A percentile compares a stretch with the other conserved stretches of the same genome.
Conservation (phyloP, 2,113 vertebrate genomes). For the Nettapus auritus region DNA sequence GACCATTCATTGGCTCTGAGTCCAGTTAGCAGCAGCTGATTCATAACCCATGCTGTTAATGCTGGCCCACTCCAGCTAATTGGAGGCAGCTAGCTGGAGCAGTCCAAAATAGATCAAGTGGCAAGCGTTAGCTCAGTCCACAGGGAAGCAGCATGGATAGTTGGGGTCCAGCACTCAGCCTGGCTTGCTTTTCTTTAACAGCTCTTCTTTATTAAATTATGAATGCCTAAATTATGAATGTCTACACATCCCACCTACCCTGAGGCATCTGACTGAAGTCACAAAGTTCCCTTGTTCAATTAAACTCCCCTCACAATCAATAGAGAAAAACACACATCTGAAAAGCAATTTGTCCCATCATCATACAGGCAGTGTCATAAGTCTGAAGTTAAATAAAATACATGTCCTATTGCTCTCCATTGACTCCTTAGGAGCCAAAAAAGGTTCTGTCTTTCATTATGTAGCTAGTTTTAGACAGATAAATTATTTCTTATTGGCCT, state of each 20-base stretch:
- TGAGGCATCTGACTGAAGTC: not conserved
- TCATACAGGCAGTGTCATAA: not conserved
- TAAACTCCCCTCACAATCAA: not conserved
- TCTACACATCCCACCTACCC: not conserved
- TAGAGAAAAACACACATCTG: not conserved
- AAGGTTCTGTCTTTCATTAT: not conserved
- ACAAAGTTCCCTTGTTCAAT: not conserved
- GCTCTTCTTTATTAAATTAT: not conserved
- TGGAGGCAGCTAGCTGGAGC: not conserved
- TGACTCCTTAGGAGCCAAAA: not conserved
- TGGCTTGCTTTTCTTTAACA: not conserved
- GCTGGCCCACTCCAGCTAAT: not conserved
- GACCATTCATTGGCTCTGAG: not conserved
- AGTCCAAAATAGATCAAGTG: not conserved
- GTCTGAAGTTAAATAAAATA: not conserved
- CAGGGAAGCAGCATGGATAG: not conserved
- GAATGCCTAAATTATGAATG: not conserved
- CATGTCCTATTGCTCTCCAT: not conserved
- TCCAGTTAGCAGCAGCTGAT: not conserved
- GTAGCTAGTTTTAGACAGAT: not conserved
- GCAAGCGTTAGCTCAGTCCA: not conserved
- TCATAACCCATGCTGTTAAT: fast-evolving
- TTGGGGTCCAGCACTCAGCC: not conserved
- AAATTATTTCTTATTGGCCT: not conserved
- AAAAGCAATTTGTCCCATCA: not conserved